phyloP scores from a whole-genome alignment of 64 coral and sea anemone genomes.

The Stylophora pistillata region DNA sequence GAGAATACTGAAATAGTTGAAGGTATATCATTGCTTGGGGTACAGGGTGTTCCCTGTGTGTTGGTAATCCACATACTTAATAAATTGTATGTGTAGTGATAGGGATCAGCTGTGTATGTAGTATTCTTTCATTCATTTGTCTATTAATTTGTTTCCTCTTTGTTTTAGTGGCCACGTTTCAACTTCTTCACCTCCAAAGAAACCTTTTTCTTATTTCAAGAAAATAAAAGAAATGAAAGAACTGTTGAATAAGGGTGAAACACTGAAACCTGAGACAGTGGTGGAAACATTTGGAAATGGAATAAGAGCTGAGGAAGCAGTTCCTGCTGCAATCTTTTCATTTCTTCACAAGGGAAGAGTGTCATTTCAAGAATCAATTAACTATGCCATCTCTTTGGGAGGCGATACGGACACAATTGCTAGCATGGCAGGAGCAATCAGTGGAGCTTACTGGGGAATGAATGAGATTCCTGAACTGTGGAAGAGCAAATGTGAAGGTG shows the following conservation, averaged over 20 bases:
- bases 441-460: slow-evolving; percentile 90
- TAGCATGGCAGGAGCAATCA: slow-evolving; percentile 94
- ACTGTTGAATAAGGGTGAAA: slow-evolving; percentile 41
- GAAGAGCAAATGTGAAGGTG: slow-evolving; percentile 76
- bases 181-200: background rate
- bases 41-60: too few relatives aligned
- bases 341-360: slow-evolving; percentile 79
- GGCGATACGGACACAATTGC: slow-evolving; percentile 99
- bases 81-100: background rate
- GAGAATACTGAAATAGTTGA: too few relatives aligned
- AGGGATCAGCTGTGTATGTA: background rate
- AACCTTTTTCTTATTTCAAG: slow-evolving; percentile 65
- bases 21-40: too few relatives aligned
- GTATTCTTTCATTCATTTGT: background rate
- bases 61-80: too few relatives aligned
- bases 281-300: slow-evolving; percentile 82
- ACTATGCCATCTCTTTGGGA: slow-evolving; percentile 96
- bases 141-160: background rate
- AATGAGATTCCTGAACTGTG: slow-evolving; percentile 69
- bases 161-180: background rate
- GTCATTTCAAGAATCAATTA: slow-evolving; percentile 71
- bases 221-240: slow-evolving; percentile 89
- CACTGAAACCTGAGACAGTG: slow-evolving; percentile 56
- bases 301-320: slow-evolving; percentile 86
- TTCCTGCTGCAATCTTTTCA: slow-evolving; percentile 96